Evolutionary conservation across 2,888 invertebrate species (phyloP).

Genomic region (Molanna angustata): DNA sequence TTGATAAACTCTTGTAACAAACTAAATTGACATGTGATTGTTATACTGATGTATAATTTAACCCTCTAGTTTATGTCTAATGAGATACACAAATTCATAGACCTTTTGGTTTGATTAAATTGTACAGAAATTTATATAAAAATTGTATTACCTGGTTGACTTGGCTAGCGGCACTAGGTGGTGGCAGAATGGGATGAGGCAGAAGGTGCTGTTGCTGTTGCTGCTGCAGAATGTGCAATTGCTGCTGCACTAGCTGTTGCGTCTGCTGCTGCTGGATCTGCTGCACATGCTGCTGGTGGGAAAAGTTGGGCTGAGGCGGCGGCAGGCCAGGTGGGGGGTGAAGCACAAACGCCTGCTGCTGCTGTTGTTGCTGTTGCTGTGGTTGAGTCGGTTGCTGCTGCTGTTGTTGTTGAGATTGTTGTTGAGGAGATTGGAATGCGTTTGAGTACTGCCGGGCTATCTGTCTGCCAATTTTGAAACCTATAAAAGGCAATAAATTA

Average conservation of each 20-base stretch:
- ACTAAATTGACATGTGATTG: too few species aligned
- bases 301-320: constrained; percentile 24
- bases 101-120: too few species aligned
- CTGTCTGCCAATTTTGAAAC: constrained; percentile 25
- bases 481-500: constrained; percentile 34
- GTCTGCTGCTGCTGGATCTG: constrained; percentile 22
- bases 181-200: constrained; percentile 5
- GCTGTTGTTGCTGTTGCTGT: constrained; percentile 34
- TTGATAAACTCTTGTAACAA: too few species aligned
- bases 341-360: constrained; percentile 39
- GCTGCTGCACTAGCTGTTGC: constrained; percentile 23
- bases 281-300: constrained; percentile 37
- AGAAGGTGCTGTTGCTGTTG: constrained; percentile 25
- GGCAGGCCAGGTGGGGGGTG: constrained; percentile 17
- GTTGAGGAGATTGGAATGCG: constrained; percentile 25
- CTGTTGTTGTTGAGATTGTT: constrained; percentile 33
- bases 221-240: too few species aligned
- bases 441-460: constrained; percentile 31
- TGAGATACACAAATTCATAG: too few species aligned
- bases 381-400: constrained; percentile 35
- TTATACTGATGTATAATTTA: too few species aligned
- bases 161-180: constrained; percentile 28
- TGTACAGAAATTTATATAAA: too few species aligned
- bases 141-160: constrained; percentile 25
- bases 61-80: too few species aligned